Evolutionary conservation across 1,140 invertebrate genomes (phyloP).

Genomic region (Protaetia brevitarsis): DNA sequence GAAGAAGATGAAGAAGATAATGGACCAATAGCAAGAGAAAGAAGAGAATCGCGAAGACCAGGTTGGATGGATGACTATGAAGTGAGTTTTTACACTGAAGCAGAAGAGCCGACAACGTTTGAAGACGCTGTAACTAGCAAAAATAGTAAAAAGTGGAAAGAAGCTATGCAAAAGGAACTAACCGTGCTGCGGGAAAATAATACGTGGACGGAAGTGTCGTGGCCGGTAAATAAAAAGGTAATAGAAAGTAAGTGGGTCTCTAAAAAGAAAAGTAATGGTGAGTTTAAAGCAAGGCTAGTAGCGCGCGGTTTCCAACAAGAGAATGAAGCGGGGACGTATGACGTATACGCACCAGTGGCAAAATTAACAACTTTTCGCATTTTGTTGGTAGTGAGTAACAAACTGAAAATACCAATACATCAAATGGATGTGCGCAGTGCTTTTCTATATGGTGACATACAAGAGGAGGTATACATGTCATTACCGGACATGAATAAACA

Average conservation of each 20-base stretch:
- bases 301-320: constrained; percentile 24
- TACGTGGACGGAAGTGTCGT: constrained; percentile 4
- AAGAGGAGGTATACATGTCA: too few species aligned
- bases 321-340: constrained; percentile 12
- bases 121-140: constrained; percentile 9
- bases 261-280: constrained; percentile 24
- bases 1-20: too few species aligned
- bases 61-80: constrained; percentile 24
- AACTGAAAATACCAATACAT: constrained; percentile 30
- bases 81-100: not conserved
- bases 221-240: constrained; percentile 15
- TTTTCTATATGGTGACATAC: constrained; percentile 47
- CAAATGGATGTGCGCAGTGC: constrained; percentile 49
- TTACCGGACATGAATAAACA: constrained; percentile 39
- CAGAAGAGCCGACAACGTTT: constrained; percentile 4
- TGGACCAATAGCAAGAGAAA: too few species aligned
- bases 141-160: constrained; percentile 20
- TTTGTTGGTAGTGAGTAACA: constrained; percentile 25
- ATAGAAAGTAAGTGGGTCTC: constrained; percentile 39
- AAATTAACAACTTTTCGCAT: constrained; percentile 32
- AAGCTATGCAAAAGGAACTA: constrained; percentile 24
- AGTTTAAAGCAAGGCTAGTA: constrained; percentile 28
- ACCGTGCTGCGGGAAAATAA: constrained; percentile 21
- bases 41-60: not conserved
- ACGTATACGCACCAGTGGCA: constrained; percentile 34